Base-by-base conservation (phyloP, 2,888 invertebrate species). In the Hirtodrosophila cameraria region DNA sequence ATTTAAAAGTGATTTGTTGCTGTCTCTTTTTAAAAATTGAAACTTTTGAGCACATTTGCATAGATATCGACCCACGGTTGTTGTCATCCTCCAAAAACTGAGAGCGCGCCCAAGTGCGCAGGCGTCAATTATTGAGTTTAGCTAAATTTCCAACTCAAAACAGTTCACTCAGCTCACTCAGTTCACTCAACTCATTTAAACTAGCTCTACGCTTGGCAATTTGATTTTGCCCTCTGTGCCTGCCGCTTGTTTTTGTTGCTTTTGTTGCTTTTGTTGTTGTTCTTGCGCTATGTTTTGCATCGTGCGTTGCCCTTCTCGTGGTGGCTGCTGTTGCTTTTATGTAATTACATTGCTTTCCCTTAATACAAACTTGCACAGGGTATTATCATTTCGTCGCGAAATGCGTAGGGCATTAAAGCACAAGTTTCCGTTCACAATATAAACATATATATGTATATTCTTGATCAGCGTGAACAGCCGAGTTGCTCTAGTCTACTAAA, bases 301-400 rank as follows among this genome's bases (percentile, higher is more conserved):
- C 66, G 81, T 76, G 50, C 74, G 67, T 77, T 84, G 67, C 85
- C 62, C 75, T 55, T 42, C 43, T 69, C 31, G 36, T 41, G 36
- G 36, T 31, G 41, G 35, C 28, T 71, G 55, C 55, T 68, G 54
- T 55, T 67, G 82, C 82, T 72, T 75, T 79, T 82, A 72, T 85
- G 80, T 80, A 80, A 79, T 85, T 82, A 85, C 75, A 64, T 59
- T 61, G 57, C 50, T 58, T 39, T 50, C 18, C 59, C 30, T 25
- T 30, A 48, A 46, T 42, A n/a, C 20, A 16, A 27, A 16, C 33
- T 42, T 25, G 18, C 41, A 39, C 15, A n/a, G n/a, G n/a, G n/a
- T n/a, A n/a, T n/a, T n/a, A n/a, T n/a, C n/a, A n/a, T n/a, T n/a
- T n/a, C n/a, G n/a, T n/a, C n/a, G n/a, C n/a, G n/a, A n/a, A n/a